Evolutionary conservation across 1,140 invertebrate genomes (phyloP).

Genomic region (Trigoniulus corallinus): DNA sequence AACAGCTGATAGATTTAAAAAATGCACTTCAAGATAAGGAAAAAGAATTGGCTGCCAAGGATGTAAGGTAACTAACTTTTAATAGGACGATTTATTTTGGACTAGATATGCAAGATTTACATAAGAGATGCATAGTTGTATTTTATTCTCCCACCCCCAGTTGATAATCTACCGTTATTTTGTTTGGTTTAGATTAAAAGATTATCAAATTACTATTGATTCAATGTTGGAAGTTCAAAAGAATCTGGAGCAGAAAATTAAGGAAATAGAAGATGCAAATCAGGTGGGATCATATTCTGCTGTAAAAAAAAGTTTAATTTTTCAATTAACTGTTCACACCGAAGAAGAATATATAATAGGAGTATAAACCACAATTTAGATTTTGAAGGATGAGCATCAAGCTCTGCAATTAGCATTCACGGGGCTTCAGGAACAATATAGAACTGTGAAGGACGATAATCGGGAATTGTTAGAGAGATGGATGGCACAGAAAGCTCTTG

Average conservation of each 20-base stretch:
- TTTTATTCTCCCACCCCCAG: not conserved
- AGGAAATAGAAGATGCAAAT: slow-evolving; percentile 9
- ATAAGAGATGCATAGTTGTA: too few relatives aligned
- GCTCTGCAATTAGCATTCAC: slow-evolving; percentile 78
- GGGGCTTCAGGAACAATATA: slow-evolving; percentile 72
- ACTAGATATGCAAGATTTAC: too few relatives aligned
- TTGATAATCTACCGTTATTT: not conserved
- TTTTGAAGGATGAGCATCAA: slow-evolving; percentile 84
- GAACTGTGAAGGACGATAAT: slow-evolving; percentile 77
- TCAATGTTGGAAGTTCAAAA: not conserved
- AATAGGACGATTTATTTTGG: too few relatives aligned
- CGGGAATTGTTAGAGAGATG: slow-evolving; percentile 64
- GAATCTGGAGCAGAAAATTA: slow-evolving; percentile 9
- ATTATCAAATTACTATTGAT: slow-evolving; percentile 10
- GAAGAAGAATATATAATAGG: not conserved
- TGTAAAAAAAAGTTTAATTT: slow-evolving; percentile 1
- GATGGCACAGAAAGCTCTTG: slow-evolving; percentile 78
- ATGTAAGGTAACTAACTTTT: too few relatives aligned
- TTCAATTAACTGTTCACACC: too few relatives aligned
- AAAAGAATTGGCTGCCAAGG: slow-evolving; percentile 50
- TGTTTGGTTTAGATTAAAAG: slow-evolving; percentile 13
- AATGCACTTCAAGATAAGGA: slow-evolving; percentile 68
- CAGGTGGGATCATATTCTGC: slow-evolving; percentile 5
- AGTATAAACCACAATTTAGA: slow-evolving; percentile 27
- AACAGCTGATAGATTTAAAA: slow-evolving; percentile 82